A percentile compares a stretch with the other conserved stretches of the same genome.
phyloP scores from a whole-genome alignment of 1,140 invertebrate genomes.

The Drosophila saltans region DNA sequence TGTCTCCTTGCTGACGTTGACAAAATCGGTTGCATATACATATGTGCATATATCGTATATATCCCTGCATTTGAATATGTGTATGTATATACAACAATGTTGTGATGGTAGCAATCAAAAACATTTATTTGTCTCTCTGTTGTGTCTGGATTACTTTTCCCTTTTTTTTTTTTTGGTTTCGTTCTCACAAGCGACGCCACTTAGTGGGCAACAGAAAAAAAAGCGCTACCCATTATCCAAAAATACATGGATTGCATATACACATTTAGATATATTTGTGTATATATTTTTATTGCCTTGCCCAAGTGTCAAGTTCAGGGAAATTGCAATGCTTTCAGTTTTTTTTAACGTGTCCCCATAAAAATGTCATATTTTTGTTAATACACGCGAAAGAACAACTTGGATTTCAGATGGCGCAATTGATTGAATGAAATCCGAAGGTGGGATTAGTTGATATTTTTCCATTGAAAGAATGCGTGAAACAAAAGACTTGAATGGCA shows the following conservation, averaged over 20 bases:
- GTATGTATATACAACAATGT: slow-evolving; percentile 7
- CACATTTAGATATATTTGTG: slow-evolving; percentile 19
- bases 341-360: slow-evolving; percentile 52
- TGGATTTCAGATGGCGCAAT: slow-evolving; percentile 52
- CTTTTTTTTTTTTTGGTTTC: slow-evolving; percentile 24
- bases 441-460: slow-evolving; percentile 40
- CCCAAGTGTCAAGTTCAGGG: slow-evolving; percentile 78
- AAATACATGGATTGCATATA: slow-evolving; percentile 18
- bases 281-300: slow-evolving; percentile 35
- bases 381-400: slow-evolving; percentile 29
- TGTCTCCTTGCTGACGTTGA: slow-evolving; percentile 52
- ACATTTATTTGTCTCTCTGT: slow-evolving; percentile 21
- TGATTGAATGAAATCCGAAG: slow-evolving; percentile 74
- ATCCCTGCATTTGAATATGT: background rate
- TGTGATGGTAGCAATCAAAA: slow-evolving; percentile 29
- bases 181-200: slow-evolving; percentile 12
- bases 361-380: slow-evolving; percentile 29
- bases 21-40: slow-evolving; percentile 21
- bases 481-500: slow-evolving; percentile 44
- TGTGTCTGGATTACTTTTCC: slow-evolving; percentile 23
- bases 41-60: slow-evolving; percentile 18
- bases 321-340: slow-evolving; percentile 74
- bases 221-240: slow-evolving; percentile 29
- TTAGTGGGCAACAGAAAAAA: slow-evolving; percentile 3
- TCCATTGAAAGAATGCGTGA: slow-evolving; percentile 68